Evolutionary conservation across 2,888 invertebrate species (phyloP).

Genomic region (Drosophila paramelanica): DNA sequence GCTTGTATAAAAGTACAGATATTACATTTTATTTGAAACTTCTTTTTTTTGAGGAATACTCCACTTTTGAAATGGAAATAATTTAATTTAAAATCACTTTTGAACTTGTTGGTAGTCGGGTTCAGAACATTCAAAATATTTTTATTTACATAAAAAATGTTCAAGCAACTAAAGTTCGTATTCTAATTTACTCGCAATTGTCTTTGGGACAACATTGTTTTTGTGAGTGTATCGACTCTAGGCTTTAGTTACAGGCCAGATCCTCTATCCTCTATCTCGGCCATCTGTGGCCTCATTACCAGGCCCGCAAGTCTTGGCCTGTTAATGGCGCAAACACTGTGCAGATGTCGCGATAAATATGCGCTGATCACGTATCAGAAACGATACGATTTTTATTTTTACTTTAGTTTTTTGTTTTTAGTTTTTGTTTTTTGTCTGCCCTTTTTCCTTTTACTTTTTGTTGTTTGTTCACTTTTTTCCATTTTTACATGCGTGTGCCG

Average conservation of each 20-base stretch:
- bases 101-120: too few relatives aligned
- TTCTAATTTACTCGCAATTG: too few relatives aligned
- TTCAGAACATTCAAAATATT: too few relatives aligned
- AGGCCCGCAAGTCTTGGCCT: constrained; percentile 32
- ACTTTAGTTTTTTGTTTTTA: not conserved
- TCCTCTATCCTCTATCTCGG: constrained; percentile 47
- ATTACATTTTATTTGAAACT: too few relatives aligned
- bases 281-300: constrained; percentile 77
- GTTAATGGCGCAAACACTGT: constrained; percentile 51
- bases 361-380: constrained; percentile 76
- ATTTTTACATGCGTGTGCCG: constrained; percentile 51
- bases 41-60: too few relatives aligned
- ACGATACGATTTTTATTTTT: constrained; percentile 36
- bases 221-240: constrained; percentile 9
- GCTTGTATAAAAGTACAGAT: too few relatives aligned
- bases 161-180: too few relatives aligned
- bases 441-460: constrained; percentile 13
- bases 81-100: too few relatives aligned
- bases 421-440: not conserved
- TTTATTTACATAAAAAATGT: too few relatives aligned
- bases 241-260: constrained; percentile 29
- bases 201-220: not conserved
- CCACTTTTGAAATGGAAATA: too few relatives aligned
- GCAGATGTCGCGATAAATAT: constrained; percentile 78
- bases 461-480: not conserved